These are phyloP conservation scores for Apantesis nais DNA, from an alignment of 2,888 invertebrate genomes.

Conservation along the genomic window DNA sequence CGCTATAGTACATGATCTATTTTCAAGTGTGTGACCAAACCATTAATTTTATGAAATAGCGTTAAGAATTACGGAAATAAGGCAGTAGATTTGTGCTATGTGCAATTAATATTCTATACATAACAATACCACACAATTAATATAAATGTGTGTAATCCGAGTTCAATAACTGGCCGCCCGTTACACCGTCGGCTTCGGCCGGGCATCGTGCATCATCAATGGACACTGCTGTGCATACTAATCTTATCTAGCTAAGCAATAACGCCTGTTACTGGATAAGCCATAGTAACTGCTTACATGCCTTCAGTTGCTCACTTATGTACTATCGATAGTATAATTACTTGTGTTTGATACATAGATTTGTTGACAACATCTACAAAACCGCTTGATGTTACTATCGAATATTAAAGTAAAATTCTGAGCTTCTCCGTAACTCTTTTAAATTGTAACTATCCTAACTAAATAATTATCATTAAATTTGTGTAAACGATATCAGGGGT, in stretches of 20 bases:
- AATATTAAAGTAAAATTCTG: too few relatives aligned
- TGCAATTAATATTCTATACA: neutral
- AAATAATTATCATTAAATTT: too few relatives aligned
- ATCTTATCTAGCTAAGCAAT: constrained; percentile 39
- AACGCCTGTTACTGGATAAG: constrained; percentile 14
- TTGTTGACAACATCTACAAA: neutral
- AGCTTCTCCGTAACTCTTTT: too few relatives aligned
- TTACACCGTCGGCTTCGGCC: constrained; percentile 45
- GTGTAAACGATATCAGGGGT: too few relatives aligned
- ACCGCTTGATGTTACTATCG: too few relatives aligned
- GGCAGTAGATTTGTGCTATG: too few relatives aligned
- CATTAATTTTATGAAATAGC: too few relatives aligned
- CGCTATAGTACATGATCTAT: too few relatives aligned
- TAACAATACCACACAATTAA: constrained; percentile 25
- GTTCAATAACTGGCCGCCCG: constrained; percentile 55
- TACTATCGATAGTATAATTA: neutral
- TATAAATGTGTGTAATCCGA: constrained; percentile 35
- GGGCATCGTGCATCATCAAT: constrained; percentile 58
- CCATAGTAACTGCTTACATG: neutral
- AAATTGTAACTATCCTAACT: too few relatives aligned
- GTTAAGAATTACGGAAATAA: too few relatives aligned
- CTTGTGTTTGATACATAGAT: too few relatives aligned
- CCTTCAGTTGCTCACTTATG: neutral
- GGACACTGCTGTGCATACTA: constrained; percentile 63
- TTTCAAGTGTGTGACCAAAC: too few relatives aligned